Evolutionary conservation across 2,888 invertebrate species (phyloP).

Genomic region (Lypha dubia): DNA sequence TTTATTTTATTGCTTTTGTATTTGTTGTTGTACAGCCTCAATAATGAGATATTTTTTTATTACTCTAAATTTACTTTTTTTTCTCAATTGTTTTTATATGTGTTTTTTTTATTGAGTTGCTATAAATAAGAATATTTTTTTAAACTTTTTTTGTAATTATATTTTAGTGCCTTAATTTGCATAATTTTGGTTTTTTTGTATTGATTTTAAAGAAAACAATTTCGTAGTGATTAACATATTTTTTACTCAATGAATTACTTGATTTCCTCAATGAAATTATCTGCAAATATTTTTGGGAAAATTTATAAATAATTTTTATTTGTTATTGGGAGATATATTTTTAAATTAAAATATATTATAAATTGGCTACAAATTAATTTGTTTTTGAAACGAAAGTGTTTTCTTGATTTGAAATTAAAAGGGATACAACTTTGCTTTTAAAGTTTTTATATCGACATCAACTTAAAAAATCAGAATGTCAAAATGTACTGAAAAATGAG

Average conservation of each 20-base stretch:
- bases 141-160: background rate
- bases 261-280: background rate
- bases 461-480: too few relatives aligned
- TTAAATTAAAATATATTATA: too few relatives aligned
- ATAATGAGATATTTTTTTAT: constrained; percentile 17
- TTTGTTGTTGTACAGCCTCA: constrained; percentile 53
- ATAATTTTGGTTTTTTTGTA: background rate
- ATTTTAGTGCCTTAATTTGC: background rate
- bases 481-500: too few relatives aligned
- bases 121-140: constrained; percentile 4
- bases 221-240: background rate
- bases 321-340: too few relatives aligned
- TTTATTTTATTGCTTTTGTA: constrained; percentile 39
- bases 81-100: background rate
- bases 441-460: background rate
- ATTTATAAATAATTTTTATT: too few relatives aligned
- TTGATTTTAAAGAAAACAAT: background rate
- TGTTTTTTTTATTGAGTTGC: constrained; percentile 1
- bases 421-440: background rate
- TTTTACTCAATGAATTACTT: background rate
- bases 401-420: background rate
- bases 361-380: background rate
- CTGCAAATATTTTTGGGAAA: too few relatives aligned
- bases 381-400: background rate
- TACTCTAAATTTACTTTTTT: constrained; percentile 13